Evolutionary conservation across 2,888 invertebrate genomes (phyloP), one percentile per base, ranked within the genome.

Genomic region (Carterocephalus palaemon): DNA sequence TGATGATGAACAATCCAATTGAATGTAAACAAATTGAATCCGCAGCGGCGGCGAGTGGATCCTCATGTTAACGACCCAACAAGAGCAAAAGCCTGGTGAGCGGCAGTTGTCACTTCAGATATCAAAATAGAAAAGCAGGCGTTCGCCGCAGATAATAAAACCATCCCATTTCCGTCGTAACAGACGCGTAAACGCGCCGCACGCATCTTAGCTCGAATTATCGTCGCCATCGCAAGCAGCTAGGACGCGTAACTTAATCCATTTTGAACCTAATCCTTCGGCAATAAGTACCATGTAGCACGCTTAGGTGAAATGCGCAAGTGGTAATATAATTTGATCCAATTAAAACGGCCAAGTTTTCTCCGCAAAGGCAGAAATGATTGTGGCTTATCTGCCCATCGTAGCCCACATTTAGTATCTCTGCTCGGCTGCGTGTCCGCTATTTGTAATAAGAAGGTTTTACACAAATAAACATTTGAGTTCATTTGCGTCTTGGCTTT

Each of bases 341-440:
- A 49, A 52, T 52, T 52, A 52, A 46, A 47, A 38, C 45, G 40
- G 32, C 41, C 24, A 41, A 36, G 37, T 29, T 37, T 41, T 43
- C 43, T 43, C 36, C 23, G 36, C 23, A 43, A 37, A 43, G 36
- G 19, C 43, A 29, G 43, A 43, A 31, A 37, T 33, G 4, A 34
- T 33, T 43, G 29, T 32, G 31, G 41, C 47, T 51, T 48, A 51
- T 51, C 51, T 48, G 33, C 23, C 19, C 23, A 43, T 47, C 48
- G 47, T 47, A 43, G 43, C 36, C 43, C 36, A 36, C 43, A 43
- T 43, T 42, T 43, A 43, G 34, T 36, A 36, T 29, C 43, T 43
- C 22, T 43, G 43, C 26, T 43, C 28, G 22, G 36, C 36, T 28
- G 43, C 34, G 29, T 34, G 36, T 43, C 36, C 20, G 43, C 36